Evolutionary conservation across 1,140 invertebrate species (phyloP).

Genomic region (Paramacrobiotus metropolitanus): DNA sequence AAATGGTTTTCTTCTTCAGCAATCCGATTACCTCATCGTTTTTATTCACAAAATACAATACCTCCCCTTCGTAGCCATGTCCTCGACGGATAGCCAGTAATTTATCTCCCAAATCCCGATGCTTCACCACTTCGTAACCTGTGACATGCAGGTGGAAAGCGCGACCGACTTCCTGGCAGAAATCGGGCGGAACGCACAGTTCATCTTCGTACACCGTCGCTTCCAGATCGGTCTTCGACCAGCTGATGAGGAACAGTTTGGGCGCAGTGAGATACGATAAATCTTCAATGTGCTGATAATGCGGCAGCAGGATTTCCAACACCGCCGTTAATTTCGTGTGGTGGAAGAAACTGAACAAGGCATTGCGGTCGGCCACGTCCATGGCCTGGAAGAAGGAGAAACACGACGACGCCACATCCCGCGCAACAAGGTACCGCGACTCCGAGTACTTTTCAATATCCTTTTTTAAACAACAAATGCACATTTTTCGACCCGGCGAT

Average conservation of each 20-base stretch:
- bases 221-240: slow-evolving; percentile 20
- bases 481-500: slow-evolving; percentile 29
- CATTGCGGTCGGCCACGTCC: slow-evolving; percentile 11
- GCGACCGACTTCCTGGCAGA: slow-evolving; percentile 13
- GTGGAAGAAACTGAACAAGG: slow-evolving; percentile 15
- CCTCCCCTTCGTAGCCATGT: slow-evolving; percentile 24
- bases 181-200: slow-evolving; percentile 22
- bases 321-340: slow-evolving; percentile 21
- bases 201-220: slow-evolving; percentile 14
- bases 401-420: slow-evolving; percentile 20
- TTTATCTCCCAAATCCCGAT: slow-evolving; percentile 12
- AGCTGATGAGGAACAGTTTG: slow-evolving; percentile 24
- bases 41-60: slow-evolving; percentile 26
- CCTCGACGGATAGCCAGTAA: slow-evolving; percentile 20
- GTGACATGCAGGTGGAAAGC: slow-evolving; percentile 14
- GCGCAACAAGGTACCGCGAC: slow-evolving; percentile 21
- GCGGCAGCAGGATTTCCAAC: slow-evolving; percentile 25
- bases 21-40: slow-evolving; percentile 23
- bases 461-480: slow-evolving; percentile 24
- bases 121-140: slow-evolving; percentile 13
- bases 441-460: slow-evolving; percentile 24
- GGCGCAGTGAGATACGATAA: slow-evolving; percentile 20
- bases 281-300: slow-evolving; percentile 27
- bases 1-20: slow-evolving; percentile 28
- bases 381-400: slow-evolving; percentile 19